A percentile compares a stretch with the other conserved stretches of the same genome.
These are phyloP conservation scores for Odontamblyopus rebecca DNA, from an alignment of 2,797 vertebrate species.

Conservation along the genomic window DNA sequence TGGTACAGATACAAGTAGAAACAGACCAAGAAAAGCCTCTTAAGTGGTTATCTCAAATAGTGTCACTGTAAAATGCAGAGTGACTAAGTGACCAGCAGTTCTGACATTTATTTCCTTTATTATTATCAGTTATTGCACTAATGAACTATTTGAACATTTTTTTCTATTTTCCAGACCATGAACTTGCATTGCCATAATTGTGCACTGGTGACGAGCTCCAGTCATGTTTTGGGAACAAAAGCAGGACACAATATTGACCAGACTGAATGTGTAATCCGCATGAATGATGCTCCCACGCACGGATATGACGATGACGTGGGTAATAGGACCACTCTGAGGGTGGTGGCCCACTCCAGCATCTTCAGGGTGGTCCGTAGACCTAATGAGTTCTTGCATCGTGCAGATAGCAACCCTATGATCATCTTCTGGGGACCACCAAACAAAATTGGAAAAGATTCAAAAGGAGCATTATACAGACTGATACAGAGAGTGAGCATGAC, in stretches of 20 bases:
- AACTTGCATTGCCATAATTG: slow-evolving; percentile 84
- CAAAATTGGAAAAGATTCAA: slow-evolving; percentile 87
- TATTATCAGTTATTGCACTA: background rate
- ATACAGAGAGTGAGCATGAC: slow-evolving; percentile 86
- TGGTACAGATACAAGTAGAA: background rate
- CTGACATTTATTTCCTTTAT: background rate
- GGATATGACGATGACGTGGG: slow-evolving; percentile 87
- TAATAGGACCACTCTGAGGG: slow-evolving; percentile 88
- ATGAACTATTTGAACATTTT: background rate
- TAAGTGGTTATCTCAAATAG: background rate
- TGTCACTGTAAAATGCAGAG: background rate
- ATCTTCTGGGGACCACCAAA: slow-evolving; percentile 93
- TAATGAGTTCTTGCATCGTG: slow-evolving; percentile 86
- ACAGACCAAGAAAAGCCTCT: background rate
- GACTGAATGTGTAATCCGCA: slow-evolving; percentile 91
- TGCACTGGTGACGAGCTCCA: slow-evolving; percentile 92
- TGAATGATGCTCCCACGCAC: slow-evolving; percentile 93
- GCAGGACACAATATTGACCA: slow-evolving; percentile 85
- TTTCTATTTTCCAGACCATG: slow-evolving; percentile 78
- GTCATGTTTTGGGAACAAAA: slow-evolving; percentile 87
- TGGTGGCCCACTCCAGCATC: slow-evolving; percentile 96
- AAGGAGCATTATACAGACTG: slow-evolving; percentile 83
- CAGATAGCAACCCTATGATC: slow-evolving; percentile 75
- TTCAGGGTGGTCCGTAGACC: slow-evolving; percentile 87
- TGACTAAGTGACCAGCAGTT: background rate